A percentile compares a stretch with the other conserved stretches of the same genome.
Evolutionary conservation across 2,113 vertebrate species (phyloP).

Genomic region (Taurulus bubalis): DNA sequence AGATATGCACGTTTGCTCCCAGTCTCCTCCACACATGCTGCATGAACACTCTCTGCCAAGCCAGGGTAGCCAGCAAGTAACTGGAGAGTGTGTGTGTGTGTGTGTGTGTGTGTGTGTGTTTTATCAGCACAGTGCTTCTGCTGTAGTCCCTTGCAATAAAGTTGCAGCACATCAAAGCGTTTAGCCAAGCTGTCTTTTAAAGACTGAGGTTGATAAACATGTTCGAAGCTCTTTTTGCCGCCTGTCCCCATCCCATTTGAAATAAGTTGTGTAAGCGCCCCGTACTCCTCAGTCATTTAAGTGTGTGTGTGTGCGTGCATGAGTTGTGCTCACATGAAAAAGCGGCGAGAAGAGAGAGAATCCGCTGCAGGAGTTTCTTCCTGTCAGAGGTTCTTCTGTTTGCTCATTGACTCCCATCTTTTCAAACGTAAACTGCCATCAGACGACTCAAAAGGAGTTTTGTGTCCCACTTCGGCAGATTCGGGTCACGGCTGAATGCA

Average conservation of each 20-base stretch:
- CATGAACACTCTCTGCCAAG: constrained; percentile 51
- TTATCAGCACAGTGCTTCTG: constrained; percentile 68
- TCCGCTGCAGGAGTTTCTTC: constrained; percentile 41
- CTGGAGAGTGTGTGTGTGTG: constrained; percentile 28
- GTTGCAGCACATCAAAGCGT: constrained; percentile 70
- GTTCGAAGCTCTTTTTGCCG: constrained; percentile 53
- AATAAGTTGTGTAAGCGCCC: constrained; percentile 44
- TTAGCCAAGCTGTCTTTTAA: constrained; percentile 66
- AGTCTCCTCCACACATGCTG: constrained; percentile 33
- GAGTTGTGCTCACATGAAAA: constrained; percentile 31
- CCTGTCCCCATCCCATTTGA: constrained; percentile 60
- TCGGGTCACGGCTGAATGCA: constrained; percentile 56
- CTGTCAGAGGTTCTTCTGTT: constrained; percentile 32
- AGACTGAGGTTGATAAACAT: constrained; percentile 71
- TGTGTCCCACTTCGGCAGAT: constrained; percentile 63
- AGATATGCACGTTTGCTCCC: constrained; percentile 54
- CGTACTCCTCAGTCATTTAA: constrained; percentile 43
- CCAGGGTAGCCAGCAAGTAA: constrained; percentile 52
- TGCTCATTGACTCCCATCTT: constrained; percentile 46
- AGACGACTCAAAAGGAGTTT: constrained; percentile 55
- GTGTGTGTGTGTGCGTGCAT: constrained; percentile 2
- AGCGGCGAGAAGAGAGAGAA: constrained; percentile 15
- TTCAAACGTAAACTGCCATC: constrained; percentile 50
- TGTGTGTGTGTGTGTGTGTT: constrained; percentile 40
- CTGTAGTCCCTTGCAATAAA: constrained; percentile 64